These are phyloP conservation scores for Ptychadena robeensis DNA, from an alignment of 2,797 vertebrate species.

Conservation along the genomic window DNA sequence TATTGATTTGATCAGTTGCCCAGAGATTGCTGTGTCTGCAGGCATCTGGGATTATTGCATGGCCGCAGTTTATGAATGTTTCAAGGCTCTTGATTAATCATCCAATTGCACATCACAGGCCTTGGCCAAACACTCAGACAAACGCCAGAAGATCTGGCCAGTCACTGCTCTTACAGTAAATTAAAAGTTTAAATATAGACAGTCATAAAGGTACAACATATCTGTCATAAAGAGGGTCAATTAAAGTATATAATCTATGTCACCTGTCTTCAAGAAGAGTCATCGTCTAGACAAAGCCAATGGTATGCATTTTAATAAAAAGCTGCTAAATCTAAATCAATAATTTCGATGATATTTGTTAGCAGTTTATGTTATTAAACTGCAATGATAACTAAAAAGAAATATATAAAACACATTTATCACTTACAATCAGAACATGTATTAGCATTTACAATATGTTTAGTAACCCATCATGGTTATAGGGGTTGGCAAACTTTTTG, in stretches of 20 bases:
- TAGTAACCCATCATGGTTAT: too few species aligned
- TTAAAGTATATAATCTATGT: background rate
- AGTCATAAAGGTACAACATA: background rate
- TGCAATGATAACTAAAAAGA: too few species aligned
- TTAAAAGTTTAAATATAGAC: background rate
- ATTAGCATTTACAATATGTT: too few species aligned
- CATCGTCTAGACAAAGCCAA: too few species aligned
- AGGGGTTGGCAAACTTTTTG: too few species aligned
- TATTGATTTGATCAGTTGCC: background rate
- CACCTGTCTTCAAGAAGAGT: background rate
- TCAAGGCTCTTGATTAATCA: background rate
- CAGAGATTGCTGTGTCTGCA: background rate
- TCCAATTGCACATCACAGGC: background rate
- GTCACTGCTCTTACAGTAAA: background rate
- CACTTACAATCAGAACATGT: too few species aligned
- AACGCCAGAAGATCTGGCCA: background rate
- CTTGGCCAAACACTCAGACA: background rate
- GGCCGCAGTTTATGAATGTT: background rate
- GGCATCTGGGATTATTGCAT: background rate
- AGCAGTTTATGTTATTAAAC: too few species aligned
- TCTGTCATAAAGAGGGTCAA: background rate
- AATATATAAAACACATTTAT: too few species aligned
- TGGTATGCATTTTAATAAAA: too few species aligned
- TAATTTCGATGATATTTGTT: too few species aligned
- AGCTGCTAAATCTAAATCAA: too few species aligned